phyloP scores from a whole-genome alignment of 2,888 invertebrate species.

The Drosophila stalkeri region DNA sequence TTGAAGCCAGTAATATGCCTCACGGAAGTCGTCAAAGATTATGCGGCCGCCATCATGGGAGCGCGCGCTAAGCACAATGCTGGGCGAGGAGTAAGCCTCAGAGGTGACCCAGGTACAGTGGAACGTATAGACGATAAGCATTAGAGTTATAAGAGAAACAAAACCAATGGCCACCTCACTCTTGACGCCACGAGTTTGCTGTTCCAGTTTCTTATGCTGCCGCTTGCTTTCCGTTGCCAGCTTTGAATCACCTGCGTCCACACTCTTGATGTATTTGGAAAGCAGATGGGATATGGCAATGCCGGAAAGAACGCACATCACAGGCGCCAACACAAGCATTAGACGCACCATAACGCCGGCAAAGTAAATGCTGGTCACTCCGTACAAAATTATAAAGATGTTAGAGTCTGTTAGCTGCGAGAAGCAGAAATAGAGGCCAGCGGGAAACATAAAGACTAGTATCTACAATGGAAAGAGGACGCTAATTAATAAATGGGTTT shows the following conservation, averaged over 20 bases:
- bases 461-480: slow-evolving; percentile 87
- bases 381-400: slow-evolving; percentile 98
- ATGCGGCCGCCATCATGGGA: slow-evolving; percentile 95
- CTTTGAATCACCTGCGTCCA: slow-evolving; percentile 76
- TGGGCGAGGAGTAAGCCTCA: slow-evolving; percentile 99
- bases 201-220: slow-evolving; percentile 84
- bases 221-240: slow-evolving; percentile 79
- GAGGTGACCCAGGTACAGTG: slow-evolving; percentile 99
- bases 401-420: slow-evolving; percentile 96
- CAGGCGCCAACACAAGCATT: slow-evolving; percentile 98
- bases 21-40: slow-evolving; percentile 99
- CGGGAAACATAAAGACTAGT: slow-evolving; percentile 97
- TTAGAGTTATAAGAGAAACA: slow-evolving; percentile 91
- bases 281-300: slow-evolving; percentile 96
- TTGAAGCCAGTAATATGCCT: slow-evolving; percentile 99
- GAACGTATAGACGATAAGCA: slow-evolving; percentile 96
- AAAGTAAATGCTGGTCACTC: slow-evolving; percentile 99
- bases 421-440: slow-evolving; percentile 99
- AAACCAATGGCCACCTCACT: slow-evolving; percentile 93
- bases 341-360: slow-evolving; percentile 99
- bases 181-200: slow-evolving; percentile 83
- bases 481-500: not conserved
- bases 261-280: slow-evolving; percentile 92
- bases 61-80: slow-evolving; percentile 94
- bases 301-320: slow-evolving; percentile 98